phyloP scores from a whole-genome alignment of 1,140 invertebrate species.

The Chelonus insularis region DNA sequence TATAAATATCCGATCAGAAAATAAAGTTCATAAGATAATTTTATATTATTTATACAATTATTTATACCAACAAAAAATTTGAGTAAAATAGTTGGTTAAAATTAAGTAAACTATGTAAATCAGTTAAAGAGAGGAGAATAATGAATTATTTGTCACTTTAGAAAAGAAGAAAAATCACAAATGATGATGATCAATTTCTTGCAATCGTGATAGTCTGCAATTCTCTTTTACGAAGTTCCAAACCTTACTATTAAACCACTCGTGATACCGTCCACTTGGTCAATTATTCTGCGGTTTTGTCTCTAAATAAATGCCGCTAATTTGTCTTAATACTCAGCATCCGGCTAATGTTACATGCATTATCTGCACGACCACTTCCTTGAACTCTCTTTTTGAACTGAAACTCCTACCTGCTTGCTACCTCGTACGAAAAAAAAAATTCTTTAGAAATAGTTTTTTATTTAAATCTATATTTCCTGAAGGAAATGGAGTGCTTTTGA shows the following conservation, averaged over 20 bases:
- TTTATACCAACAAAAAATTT: too few species aligned
- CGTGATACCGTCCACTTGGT: conserved; percentile 23
- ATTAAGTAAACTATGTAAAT: too few species aligned
- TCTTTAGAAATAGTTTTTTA: too few species aligned
- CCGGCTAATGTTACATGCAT: conserved; percentile 33
- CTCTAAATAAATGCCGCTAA: conserved; percentile 47
- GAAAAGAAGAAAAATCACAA: background rate
- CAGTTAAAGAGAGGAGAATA: background rate
- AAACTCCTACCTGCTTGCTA: too few species aligned
- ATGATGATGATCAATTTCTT: background rate
- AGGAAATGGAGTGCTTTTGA: too few species aligned
- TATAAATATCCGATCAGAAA: too few species aligned
- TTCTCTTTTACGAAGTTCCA: background rate
- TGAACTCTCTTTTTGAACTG: conserved; percentile 23
- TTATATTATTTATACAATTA: too few species aligned
- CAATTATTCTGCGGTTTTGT: conserved; percentile 43
- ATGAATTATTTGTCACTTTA: conserved; percentile 3
- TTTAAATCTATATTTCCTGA: too few species aligned
- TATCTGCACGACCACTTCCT: conserved; percentile 29
- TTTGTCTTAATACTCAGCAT: conserved; percentile 44
- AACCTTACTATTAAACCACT: conserved; percentile 38
- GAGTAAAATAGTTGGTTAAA: too few species aligned
- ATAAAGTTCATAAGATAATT: too few species aligned
- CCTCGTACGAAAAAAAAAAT: too few species aligned
- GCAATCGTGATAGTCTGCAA: background rate